Conservation (phyloP, 2,113 vertebrate genomes). For the Amblyopsis rosae region DNA sequence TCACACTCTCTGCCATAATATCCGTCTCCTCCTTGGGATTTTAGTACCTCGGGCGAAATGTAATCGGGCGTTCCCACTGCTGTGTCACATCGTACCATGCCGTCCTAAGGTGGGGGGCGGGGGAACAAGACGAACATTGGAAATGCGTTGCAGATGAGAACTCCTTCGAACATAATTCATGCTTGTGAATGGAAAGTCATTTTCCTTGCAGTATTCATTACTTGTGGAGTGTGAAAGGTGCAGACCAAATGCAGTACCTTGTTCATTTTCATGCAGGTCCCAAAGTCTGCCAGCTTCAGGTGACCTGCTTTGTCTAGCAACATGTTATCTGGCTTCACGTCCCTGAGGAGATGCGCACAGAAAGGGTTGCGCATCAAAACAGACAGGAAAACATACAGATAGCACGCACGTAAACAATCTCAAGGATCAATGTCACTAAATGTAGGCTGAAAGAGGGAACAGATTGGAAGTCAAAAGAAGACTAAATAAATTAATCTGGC, state of each 20-base stretch:
- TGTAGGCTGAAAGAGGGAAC: too few species aligned
- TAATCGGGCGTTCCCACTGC: slow-evolving; percentile 98
- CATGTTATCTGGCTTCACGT: slow-evolving; percentile 99
- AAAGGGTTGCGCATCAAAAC: slow-evolving; percentile 13
- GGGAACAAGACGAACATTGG: background rate
- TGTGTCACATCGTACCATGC: slow-evolving; percentile 99
- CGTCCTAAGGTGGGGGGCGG: slow-evolving; percentile 79
- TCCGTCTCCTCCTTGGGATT: slow-evolving; percentile 97
- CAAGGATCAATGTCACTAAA: background rate
- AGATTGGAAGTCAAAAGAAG: background rate
- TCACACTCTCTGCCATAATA: slow-evolving; percentile 98
- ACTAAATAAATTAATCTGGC: background rate
- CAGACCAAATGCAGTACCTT: slow-evolving; percentile 79
- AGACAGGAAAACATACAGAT: background rate
- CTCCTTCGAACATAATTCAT: background rate
- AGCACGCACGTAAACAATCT: background rate
- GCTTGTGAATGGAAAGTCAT: background rate
- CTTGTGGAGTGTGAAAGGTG: background rate
- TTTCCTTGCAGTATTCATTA: background rate
- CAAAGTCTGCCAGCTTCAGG: slow-evolving; percentile 98
- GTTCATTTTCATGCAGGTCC: slow-evolving; percentile 99
- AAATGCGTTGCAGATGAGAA: background rate
- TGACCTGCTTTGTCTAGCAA: slow-evolving; percentile 97
- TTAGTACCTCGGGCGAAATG: slow-evolving; percentile 98
- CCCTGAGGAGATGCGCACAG: slow-evolving; percentile 76